Evolutionary conservation across 2,113 vertebrate genomes (phyloP), one percentile per base, ranked within the genome.

Genomic region (Gymnorhina tibicen): DNA sequence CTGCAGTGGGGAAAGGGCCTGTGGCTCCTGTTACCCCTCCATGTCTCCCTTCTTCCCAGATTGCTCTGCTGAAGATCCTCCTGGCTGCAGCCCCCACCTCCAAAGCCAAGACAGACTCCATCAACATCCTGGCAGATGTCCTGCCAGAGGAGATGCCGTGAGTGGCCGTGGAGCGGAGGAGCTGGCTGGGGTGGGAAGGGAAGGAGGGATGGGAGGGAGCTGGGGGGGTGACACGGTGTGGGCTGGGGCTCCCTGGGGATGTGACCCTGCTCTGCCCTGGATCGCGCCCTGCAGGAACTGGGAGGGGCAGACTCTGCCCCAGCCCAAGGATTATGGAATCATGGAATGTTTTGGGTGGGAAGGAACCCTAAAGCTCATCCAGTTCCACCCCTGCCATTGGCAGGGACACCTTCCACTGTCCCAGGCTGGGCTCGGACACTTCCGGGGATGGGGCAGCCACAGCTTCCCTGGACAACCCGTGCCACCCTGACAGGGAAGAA

Each of bases 121-220:
- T 99, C 97, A 99, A 99, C 95, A 99, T 99, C 97, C 97, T 99
- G 73, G 99, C 99, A 0, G 99, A 99, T 1, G 99, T 99, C 46
- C 95, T 99, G 86, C 99, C 99, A 0, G 99, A 99, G 95, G 99
- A 99, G 97, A 99, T 99, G 99, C 99, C 99, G 99, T 99, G 97
- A 99, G 99, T 99, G 52, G 16, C 50, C 0, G 3, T 17, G 41
- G 67, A 32, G 73, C 7, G 13, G 69, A 28, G 55, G 33, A 32
- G 44, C 73, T 49, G 8, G 11, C 62, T 15, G 13, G 47, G 42
- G 19, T 9, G 67, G 81, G 52, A 11, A 20, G 12, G 33, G 44
- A 35, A 9, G 19, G 5, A 17, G 19, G 16, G 12, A 4, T 5
- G 3, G 16, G 66, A 44, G n/a, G 60, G 46, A 75, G 12, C 52